Evolutionary conservation across 2,888 invertebrate species (phyloP).

Genomic region (Acrobasis repandana): DNA sequence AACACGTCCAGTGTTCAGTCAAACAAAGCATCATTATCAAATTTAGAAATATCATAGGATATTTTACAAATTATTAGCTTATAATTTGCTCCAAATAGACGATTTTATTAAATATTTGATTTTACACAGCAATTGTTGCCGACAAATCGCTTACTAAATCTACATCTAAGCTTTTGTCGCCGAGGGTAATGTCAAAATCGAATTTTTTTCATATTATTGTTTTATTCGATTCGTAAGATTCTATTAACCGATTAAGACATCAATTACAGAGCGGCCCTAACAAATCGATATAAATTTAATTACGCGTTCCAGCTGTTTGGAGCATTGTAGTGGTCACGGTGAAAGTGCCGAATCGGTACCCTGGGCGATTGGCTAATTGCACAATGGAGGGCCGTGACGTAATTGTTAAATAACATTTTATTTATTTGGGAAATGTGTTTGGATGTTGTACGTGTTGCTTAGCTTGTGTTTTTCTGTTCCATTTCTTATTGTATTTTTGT

Average conservation of each 20-base stretch:
- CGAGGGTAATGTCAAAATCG: too few species aligned
- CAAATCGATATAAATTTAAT: conserved; percentile 19
- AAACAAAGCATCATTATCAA: too few species aligned
- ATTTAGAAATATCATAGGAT: too few species aligned
- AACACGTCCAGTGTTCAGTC: too few species aligned
- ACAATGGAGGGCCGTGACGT: conserved; percentile 45
- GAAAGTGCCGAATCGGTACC: conserved; percentile 41
- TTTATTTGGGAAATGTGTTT: conserved; percentile 12
- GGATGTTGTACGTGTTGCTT: not conserved
- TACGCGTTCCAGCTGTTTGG: conserved; percentile 7
- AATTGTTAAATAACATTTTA: conserved; percentile 28
- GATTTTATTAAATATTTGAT: too few species aligned
- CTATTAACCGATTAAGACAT: conserved; percentile 15
- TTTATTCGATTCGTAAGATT: conserved; percentile 15
- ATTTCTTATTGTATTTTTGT: not conserved
- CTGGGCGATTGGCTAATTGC: conserved; percentile 46
- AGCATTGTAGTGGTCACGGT: conserved; percentile 30
- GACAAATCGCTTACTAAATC: too few species aligned
- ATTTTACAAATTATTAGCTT: too few species aligned
- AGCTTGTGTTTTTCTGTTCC: not conserved
- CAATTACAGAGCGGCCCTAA: conserved; percentile 11
- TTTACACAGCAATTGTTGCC: too few species aligned
- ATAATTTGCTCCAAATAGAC: too few species aligned
- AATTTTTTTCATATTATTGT: too few species aligned
- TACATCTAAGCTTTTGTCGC: too few species aligned